Evolutionary conservation across 2,888 invertebrate genomes (phyloP).

Genomic region (Nebria salina): DNA sequence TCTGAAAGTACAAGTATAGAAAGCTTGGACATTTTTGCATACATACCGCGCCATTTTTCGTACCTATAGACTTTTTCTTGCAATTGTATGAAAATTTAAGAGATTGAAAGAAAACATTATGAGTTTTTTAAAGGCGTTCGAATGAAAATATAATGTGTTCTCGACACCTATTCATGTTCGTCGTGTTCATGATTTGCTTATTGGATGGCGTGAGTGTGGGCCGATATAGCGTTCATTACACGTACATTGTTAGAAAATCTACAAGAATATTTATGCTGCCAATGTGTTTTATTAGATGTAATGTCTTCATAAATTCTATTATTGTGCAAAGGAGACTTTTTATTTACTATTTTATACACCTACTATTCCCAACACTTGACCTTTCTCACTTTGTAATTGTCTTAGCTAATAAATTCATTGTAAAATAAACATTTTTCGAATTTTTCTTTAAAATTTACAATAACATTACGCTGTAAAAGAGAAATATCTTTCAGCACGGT

Average conservation of each 20-base stretch:
- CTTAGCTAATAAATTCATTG: too few species aligned
- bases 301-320: conserved; percentile 1
- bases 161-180: background rate
- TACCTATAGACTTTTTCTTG: too few species aligned
- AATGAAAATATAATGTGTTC: background rate
- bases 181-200: background rate
- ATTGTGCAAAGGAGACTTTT: background rate
- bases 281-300: background rate
- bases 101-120: too few species aligned
- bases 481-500: too few species aligned
- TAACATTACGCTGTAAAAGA: too few species aligned
- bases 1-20: background rate
- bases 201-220: background rate
- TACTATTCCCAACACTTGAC: background rate
- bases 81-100: too few species aligned
- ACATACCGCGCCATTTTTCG: too few species aligned
- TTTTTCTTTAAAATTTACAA: too few species aligned
- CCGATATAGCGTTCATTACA: background rate
- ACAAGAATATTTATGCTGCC: background rate
- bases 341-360: background rate
- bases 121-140: too few species aligned
- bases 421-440: too few species aligned
- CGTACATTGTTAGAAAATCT: background rate
- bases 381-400: background rate
- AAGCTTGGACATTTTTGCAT: too few species aligned